Conservation (phyloP, 2,113 vertebrate species). For the Thymallus thymallus region DNA sequence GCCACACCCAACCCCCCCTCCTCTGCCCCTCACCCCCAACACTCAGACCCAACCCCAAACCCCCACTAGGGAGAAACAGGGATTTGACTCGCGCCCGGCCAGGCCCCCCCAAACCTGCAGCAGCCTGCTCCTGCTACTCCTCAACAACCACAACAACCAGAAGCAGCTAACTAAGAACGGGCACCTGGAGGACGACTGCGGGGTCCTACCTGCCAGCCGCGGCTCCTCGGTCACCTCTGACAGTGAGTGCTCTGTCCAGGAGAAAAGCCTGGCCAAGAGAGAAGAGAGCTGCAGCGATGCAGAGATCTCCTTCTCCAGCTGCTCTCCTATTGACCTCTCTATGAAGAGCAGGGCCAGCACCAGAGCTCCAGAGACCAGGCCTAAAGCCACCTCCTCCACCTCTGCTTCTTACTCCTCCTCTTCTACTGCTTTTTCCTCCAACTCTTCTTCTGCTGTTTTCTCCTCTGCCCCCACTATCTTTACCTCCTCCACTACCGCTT, state of each 20-base stretch:
- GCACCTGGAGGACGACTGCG: constrained; percentile 77
- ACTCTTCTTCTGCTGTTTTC: constrained; percentile 34
- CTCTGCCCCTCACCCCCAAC: constrained; percentile 55
- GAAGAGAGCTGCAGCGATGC: constrained; percentile 82
- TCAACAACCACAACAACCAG: constrained; percentile 92
- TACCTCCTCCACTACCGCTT: constrained; percentile 66
- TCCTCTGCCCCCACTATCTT: constrained; percentile 31
- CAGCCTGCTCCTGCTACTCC: constrained; percentile 91
- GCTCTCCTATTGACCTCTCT: constrained; percentile 94
- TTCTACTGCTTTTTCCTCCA: constrained; percentile 21
- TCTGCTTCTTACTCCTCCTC: constrained; percentile 32
- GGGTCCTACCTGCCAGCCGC: constrained; percentile 76
- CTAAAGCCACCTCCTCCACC: constrained; percentile 25
- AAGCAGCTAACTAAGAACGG: constrained; percentile 80
- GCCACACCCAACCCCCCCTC: constrained; percentile 55
- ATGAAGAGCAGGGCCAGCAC: constrained; percentile 80
- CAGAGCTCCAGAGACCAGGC: constrained; percentile 63
- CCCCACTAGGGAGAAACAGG: constrained; percentile 78
- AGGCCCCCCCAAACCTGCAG: constrained; percentile 87
- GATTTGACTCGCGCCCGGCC: constrained; percentile 77
- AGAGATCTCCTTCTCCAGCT: constrained; percentile 92
- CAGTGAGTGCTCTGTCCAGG: constrained; percentile 89
- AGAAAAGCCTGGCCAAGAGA: constrained; percentile 89
- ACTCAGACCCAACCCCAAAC: constrained; percentile 50
- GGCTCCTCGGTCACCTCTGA: constrained; percentile 86